A percentile compares a stretch with the other conserved stretches of the same genome.
phyloP scores from a whole-genome alignment of 2,113 vertebrate species.

The Gobiocypris rarus region DNA sequence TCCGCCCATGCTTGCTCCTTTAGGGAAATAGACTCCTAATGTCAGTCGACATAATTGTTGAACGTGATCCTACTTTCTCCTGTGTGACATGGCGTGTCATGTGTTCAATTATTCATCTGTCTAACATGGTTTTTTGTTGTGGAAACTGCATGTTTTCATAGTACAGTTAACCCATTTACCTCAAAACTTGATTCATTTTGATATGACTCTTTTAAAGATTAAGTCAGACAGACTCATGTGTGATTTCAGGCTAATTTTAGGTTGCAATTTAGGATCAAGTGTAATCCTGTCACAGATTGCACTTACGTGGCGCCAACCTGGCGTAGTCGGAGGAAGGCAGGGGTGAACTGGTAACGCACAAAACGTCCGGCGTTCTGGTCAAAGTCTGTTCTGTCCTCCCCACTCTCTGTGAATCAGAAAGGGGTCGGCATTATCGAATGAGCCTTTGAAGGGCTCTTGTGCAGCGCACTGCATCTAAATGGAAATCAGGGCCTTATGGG shows the following conservation, averaged over 20 bases:
- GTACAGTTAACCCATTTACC: not conserved
- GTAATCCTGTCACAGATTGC: conserved; percentile 1
- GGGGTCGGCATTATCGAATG: conserved; percentile 22
- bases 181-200: not conserved
- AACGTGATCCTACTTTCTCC: not conserved
- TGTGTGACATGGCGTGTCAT: not conserved
- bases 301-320: conserved; percentile 99
- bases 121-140: not conserved
- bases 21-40: too few relatives aligned
- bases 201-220: not conserved
- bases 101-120: not conserved
- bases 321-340: conserved; percentile 91
- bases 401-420: conserved; percentile 70
- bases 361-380: conserved; percentile 95
- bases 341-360: conserved; percentile 97
- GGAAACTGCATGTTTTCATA: not conserved
- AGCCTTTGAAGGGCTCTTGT: conserved; percentile 39
- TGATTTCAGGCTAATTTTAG: not conserved
- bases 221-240: not conserved
- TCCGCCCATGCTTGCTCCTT: too few relatives aligned
- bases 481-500: conserved; percentile 26
- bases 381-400: conserved; percentile 83
- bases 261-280: conserved; percentile 1
- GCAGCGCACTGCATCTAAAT: conserved; percentile 33
- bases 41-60: too few relatives aligned